These are phyloP conservation scores for Ostrea edulis DNA, from an alignment of 1,140 invertebrate species.

Conservation along the genomic window DNA sequence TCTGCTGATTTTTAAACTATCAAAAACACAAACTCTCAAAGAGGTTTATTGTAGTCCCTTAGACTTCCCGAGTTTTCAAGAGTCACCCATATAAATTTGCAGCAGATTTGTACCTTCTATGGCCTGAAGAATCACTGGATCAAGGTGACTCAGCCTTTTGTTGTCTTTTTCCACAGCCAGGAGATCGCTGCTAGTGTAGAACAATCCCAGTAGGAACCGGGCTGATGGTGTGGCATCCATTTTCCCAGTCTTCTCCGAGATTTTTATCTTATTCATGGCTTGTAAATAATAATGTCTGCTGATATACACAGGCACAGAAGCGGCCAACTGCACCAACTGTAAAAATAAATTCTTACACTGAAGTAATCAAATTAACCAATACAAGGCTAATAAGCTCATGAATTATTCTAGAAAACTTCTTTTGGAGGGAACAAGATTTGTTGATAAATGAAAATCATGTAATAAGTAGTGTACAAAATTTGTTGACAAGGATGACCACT, in stretches of 20 bases:
- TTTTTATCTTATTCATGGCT: conserved; percentile 24
- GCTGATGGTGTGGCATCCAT: neutral
- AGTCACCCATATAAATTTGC: too few relatives aligned
- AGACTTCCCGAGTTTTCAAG: too few relatives aligned
- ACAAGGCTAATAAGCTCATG: too few relatives aligned
- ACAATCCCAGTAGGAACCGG: neutral
- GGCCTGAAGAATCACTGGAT: conserved; percentile 16
- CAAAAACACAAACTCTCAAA: too few relatives aligned
- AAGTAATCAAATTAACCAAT: too few relatives aligned
- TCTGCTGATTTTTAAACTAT: too few relatives aligned
- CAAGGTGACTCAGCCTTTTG: neutral
- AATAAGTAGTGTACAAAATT: too few relatives aligned
- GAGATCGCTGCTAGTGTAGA: neutral
- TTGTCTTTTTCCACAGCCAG: neutral
- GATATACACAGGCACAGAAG: neutral
- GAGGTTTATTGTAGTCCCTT: too few relatives aligned
- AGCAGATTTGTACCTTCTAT: neutral
- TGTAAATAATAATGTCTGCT: neutral
- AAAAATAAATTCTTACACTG: neutral
- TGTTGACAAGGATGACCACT: too few relatives aligned
- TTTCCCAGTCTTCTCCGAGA: neutral
- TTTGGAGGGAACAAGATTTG: too few relatives aligned
- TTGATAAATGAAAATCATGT: too few relatives aligned
- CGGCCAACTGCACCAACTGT: neutral
- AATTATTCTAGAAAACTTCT: too few relatives aligned